phyloP scores from a whole-genome alignment of 2,113 vertebrate genomes.

The Elanoides forficatus region DNA sequence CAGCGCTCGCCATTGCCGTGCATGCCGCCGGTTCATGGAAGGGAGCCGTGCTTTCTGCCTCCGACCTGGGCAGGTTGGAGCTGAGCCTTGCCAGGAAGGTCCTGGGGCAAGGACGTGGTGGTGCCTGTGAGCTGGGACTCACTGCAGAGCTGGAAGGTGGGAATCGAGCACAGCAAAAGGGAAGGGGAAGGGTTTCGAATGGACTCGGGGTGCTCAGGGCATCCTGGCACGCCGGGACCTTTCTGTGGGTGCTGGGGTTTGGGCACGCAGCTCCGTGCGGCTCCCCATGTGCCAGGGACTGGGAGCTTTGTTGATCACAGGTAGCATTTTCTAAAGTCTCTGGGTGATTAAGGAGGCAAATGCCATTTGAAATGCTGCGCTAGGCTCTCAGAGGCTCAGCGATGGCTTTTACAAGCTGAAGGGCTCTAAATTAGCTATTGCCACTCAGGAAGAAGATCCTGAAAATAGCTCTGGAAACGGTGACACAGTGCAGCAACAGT shows the following conservation, averaged over 20 bases:
- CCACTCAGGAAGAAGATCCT: neutral
- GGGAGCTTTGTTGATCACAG: neutral
- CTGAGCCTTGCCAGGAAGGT: neutral
- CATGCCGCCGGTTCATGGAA: rapidly evolving
- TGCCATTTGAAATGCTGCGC: neutral
- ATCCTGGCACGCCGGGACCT: neutral
- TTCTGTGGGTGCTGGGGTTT: neutral
- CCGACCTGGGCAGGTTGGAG: neutral
- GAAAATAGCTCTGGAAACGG: neutral
- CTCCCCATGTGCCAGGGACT: neutral
- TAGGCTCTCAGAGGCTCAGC: neutral
- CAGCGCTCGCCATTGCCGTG: neutral
- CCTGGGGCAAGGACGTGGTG: neutral
- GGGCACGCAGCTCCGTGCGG: neutral
- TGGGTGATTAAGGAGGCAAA: neutral
- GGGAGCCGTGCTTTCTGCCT: neutral
- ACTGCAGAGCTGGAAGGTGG: neutral
- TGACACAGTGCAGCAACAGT: neutral
- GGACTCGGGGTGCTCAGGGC: rapidly evolving
- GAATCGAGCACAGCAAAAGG: neutral
- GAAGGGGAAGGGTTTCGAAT: neutral
- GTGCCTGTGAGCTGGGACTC: neutral
- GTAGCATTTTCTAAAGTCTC: neutral
- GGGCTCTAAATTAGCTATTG: neutral
- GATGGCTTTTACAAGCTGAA: neutral